Percentiles rank a stretch among this genome's conserved stretches.
Evolutionary conservation across 2,113 vertebrate species (phyloP).

Genomic region (Lipotes vexillifer): DNA sequence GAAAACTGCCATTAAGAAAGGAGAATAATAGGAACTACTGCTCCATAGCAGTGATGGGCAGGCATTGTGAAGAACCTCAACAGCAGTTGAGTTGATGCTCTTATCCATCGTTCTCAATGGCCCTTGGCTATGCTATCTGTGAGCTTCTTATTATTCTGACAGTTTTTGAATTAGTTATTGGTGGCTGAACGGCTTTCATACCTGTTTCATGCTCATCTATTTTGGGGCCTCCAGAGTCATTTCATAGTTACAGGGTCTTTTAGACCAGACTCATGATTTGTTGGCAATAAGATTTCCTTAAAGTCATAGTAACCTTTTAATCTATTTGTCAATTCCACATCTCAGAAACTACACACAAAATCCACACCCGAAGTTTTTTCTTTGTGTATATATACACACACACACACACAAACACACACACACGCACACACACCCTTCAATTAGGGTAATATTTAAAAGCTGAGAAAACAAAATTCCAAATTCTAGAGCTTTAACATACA

Average conservation of each 20-base stretch:
- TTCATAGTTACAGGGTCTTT: not conserved
- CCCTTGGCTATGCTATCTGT: not conserved
- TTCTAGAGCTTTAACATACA: not conserved
- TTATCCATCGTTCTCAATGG: not conserved
- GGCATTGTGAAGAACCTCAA: not conserved
- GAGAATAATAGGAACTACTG: not conserved
- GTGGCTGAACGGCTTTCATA: not conserved
- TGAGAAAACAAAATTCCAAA: not conserved
- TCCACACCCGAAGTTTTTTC: not conserved
- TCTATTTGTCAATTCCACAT: not conserved
- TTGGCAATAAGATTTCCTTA: not conserved
- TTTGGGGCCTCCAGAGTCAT: not conserved
- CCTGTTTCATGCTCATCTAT: not conserved
- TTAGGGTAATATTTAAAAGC: not conserved
- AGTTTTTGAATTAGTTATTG: not conserved
- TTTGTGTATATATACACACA: not conserved
- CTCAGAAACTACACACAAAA: not conserved
- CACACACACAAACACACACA: not conserved
- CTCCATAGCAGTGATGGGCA: not conserved
- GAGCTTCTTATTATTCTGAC: not conserved
- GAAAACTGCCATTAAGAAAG: not conserved
- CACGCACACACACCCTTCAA: not conserved
- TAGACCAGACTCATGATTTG: not conserved
- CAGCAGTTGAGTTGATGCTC: not conserved
- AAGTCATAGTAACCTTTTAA: not conserved